Evolutionary conservation across 1,140 invertebrate species (phyloP), one percentile per base, ranked within the genome.

Genomic region (Polypedilum pembai): DNA sequence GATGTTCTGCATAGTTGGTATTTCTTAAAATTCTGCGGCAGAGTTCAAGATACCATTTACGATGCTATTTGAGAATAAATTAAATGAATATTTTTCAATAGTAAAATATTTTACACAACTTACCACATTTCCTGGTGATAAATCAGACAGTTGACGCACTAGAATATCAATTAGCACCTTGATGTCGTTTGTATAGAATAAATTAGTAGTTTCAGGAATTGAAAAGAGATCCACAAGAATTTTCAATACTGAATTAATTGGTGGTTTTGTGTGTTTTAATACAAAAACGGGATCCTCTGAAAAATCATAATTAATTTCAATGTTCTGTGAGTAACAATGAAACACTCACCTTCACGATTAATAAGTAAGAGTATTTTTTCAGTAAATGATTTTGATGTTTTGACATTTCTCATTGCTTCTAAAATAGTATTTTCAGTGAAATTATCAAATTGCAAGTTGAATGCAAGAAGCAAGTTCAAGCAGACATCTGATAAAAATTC

Each of bases 151-250:
- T 80, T 95, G 92, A 40, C 94, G 84, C 20, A 95, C 88, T 72
- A 96, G 89, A 79, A 98, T 96, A 80, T 97, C 95, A 77, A 97
- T 90, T 33, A 96, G 85, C 45, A 97, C 94, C 83, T 93, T 94
- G 3, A 92, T 90, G 81, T 98, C 94, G 80, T 96, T 98, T 0
- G 94, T 95, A 80, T 97, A 98, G 80, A 96, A 94, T 41, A 96
- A 86, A 77, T 88, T 86, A 0, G 94, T 91, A 5, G 94, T 94
- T 63, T 87, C 84, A 74, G 88, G 84, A 73, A 87, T 87, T 72
- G 86, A 89, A 80, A 95, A 95, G 73, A 96, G 82, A 81, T 97
- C 94, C 63, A 89, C 89, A 75, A 94, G 89, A 76, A 98, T 86
- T 83, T 96, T 96, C 69, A 96, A 83, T 12, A 96, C 89, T 7